These are phyloP conservation scores for Astreopora myriophthalma DNA, from an alignment of 64 coral and sea anemone genomes.

Conservation along the genomic window DNA sequence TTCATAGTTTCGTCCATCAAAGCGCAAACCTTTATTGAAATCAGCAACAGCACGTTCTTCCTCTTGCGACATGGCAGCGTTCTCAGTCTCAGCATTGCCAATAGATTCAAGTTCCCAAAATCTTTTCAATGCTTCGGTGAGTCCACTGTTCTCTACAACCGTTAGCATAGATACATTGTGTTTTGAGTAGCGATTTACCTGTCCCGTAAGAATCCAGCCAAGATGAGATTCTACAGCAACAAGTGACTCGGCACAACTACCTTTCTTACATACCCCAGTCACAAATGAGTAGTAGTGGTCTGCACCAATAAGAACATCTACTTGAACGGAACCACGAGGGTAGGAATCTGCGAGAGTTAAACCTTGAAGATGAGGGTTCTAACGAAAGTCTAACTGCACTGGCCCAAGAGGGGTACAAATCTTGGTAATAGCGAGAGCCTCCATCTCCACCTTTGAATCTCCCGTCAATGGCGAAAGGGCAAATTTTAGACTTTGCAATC, in stretches of 20 bases:
- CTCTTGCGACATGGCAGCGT: constrained; percentile 8
- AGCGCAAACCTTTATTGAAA: constrained; percentile 12
- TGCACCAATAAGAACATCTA: constrained; percentile 39
- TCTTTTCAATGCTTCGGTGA: background rate
- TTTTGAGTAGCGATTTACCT: background rate
- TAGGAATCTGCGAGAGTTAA: constrained; percentile 34
- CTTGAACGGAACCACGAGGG: constrained; percentile 12
- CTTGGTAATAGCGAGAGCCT: constrained; percentile 41
- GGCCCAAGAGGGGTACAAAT: background rate
- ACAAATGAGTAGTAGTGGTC: constrained; percentile 49
- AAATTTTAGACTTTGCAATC: background rate
- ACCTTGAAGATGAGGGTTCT: background rate
- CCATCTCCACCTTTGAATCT: constrained; percentile 1
- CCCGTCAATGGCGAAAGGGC: background rate
- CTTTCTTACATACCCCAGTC: constrained; percentile 21
- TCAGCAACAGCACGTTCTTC: constrained; percentile 31
- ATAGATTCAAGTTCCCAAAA: constrained; percentile 75
- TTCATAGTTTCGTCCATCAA: constrained; percentile 39
- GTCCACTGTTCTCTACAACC: background rate
- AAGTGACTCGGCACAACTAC: background rate
- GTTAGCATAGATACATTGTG: constrained; percentile 1
- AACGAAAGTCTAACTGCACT: background rate
- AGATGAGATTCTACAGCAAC: constrained; percentile 25
- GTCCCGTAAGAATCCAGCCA: background rate
- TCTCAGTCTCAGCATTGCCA: background rate